Conservation (phyloP, 2,888 invertebrate genomes). For the Papilio gigon region DNA sequence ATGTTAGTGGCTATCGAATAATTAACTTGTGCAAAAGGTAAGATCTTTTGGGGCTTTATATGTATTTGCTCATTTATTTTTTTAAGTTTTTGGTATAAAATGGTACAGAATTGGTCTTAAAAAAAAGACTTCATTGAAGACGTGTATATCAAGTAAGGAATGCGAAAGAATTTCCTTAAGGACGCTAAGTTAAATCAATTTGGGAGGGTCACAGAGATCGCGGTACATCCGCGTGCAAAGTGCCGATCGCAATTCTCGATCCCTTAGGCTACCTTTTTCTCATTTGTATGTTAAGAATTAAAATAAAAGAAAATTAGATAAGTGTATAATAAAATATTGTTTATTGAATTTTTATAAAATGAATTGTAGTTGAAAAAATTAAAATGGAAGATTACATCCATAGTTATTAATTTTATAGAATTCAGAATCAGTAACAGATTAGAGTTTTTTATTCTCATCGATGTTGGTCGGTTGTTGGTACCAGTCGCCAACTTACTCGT, state of each 20-base stretch:
- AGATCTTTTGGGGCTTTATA: neutral
- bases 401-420: too few relatives aligned
- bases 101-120: neutral
- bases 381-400: too few relatives aligned
- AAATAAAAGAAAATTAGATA: too few relatives aligned
- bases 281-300: neutral
- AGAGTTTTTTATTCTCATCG: too few relatives aligned
- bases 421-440: too few relatives aligned
- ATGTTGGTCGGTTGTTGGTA: neutral
- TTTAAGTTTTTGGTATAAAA: neutral
- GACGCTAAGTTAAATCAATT: slow-evolving; percentile 62
- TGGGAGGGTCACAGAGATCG: slow-evolving; percentile 56
- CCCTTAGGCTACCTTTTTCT: neutral
- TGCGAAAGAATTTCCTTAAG: slow-evolving; percentile 33
- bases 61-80: neutral
- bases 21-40: neutral
- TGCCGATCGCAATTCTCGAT: slow-evolving; percentile 41
- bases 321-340: too few relatives aligned
- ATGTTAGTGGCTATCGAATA: too few relatives aligned
- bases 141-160: slow-evolving; percentile 16
- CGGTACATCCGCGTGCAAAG: slow-evolving; percentile 57
- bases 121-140: slow-evolving; percentile 11
- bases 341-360: too few relatives aligned
- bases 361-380: too few relatives aligned
- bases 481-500: neutral